These are phyloP conservation scores for Acipenser ruthenus DNA, from an alignment of 2,797 vertebrate genomes.

Conservation along the genomic window DNA sequence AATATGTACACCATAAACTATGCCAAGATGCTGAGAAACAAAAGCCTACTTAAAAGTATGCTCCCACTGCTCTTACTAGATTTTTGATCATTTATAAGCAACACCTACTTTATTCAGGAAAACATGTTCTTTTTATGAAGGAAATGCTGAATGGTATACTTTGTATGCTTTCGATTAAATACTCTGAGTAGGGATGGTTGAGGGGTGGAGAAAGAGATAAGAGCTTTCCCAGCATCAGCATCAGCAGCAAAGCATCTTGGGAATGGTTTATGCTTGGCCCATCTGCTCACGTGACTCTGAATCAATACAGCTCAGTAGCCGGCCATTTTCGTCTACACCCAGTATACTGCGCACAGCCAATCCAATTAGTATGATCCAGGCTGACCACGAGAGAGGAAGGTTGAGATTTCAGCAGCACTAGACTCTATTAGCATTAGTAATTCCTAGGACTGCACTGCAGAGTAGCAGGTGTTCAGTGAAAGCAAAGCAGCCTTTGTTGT, in stretches of 20 bases:
- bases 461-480: slow-evolving; percentile 26
- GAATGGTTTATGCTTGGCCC: slow-evolving; percentile 65
- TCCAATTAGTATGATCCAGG: slow-evolving; percentile 48
- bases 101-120: background rate
- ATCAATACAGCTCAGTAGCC: slow-evolving; percentile 73
- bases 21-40: background rate
- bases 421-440: slow-evolving; percentile 37
- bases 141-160: too few species aligned
- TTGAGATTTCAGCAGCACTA: slow-evolving; percentile 38
- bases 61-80: background rate
- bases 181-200: slow-evolving; percentile 17
- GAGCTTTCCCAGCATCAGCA: slow-evolving; percentile 34
- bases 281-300: slow-evolving; percentile 83
- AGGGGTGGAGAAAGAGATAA: slow-evolving; percentile 28
- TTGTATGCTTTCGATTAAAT: slow-evolving; percentile 4
- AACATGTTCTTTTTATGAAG: background rate
- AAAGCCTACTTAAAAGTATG: background rate
- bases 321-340: slow-evolving; percentile 98
- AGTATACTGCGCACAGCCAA: slow-evolving; percentile 69
- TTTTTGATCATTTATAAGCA: background rate
- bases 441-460: slow-evolving; percentile 37
- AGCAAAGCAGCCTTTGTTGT: slow-evolving; percentile 29
- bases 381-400: slow-evolving; percentile 45
- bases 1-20: background rate
- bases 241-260: slow-evolving; percentile 58